phyloP scores from a whole-genome alignment of 2,888 invertebrate species.

The Argyra leucocephala region DNA sequence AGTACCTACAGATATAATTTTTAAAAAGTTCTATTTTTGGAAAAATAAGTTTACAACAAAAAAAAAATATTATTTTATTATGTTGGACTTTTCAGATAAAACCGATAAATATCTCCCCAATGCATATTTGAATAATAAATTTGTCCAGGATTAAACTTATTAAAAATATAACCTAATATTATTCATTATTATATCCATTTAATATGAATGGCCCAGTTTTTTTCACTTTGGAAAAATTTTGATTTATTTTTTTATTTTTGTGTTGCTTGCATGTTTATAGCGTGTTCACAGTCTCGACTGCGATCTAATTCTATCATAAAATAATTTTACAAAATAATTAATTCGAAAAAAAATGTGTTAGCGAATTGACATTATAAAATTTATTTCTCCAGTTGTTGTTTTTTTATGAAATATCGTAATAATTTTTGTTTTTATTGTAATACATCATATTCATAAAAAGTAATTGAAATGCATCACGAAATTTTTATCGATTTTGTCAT shows the following conservation, averaged over 20 bases:
- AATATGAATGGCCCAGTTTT: too few relatives aligned
- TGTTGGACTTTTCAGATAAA: too few relatives aligned
- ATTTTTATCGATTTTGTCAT: constrained; percentile 7
- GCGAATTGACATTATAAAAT: background rate
- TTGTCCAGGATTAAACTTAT: too few relatives aligned
- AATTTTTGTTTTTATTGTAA: background rate
- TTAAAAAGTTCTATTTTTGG: too few relatives aligned
- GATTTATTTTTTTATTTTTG: background rate
- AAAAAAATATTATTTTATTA: too few relatives aligned
- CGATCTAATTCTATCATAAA: background rate
- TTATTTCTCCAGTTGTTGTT: background rate
- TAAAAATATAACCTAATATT: too few relatives aligned
- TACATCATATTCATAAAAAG: background rate
- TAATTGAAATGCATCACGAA: constrained; percentile 11
- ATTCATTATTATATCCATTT: too few relatives aligned
- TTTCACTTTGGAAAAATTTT: too few relatives aligned
- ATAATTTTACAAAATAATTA: background rate
- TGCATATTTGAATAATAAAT: too few relatives aligned
- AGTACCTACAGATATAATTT: too few relatives aligned
- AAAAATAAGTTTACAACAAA: too few relatives aligned
- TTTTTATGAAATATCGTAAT: background rate
- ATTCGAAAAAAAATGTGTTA: background rate
- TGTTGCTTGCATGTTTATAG: background rate
- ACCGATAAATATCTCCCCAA: too few relatives aligned
- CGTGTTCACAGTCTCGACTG: background rate